Conservation (phyloP, 64 coral and sea anemone genomes). For the Trachythela sp. region DNA sequence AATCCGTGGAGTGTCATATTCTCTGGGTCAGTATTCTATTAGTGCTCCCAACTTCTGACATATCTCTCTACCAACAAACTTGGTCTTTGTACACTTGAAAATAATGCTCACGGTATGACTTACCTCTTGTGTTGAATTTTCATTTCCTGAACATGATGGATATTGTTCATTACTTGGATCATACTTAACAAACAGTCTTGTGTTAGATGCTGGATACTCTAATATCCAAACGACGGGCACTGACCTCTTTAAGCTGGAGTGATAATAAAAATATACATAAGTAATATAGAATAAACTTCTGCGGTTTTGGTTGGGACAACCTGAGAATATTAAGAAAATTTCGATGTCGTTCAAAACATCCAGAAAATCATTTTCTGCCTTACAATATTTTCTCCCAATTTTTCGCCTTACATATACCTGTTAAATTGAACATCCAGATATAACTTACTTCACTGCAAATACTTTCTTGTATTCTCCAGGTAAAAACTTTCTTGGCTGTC, state of each 20-base stretch:
- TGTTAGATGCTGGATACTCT: neutral
- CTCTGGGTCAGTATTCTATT: too few species aligned
- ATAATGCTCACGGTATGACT: neutral
- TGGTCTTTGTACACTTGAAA: neutral
- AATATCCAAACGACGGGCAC: neutral
- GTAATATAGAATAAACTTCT: too few species aligned
- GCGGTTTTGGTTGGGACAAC: too few species aligned
- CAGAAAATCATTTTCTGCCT: too few species aligned
- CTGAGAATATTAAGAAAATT: too few species aligned
- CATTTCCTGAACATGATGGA: neutral
- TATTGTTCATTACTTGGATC: neutral
- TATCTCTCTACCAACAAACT: neutral
- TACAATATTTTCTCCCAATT: too few species aligned
- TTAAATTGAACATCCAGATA: neutral
- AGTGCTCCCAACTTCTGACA: neutral
- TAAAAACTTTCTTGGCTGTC: conserved; percentile 6
- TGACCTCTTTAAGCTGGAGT: neutral
- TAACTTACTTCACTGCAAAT: neutral
- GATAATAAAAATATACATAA: neutral
- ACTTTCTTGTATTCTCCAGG: neutral
- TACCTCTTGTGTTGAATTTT: conserved; percentile 1
- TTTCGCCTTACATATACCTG: too few species aligned
- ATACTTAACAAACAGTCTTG: neutral
- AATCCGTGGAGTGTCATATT: too few species aligned
- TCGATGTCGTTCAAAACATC: too few species aligned